Evolutionary conservation across 2,888 invertebrate genomes (phyloP).

Genomic region (Steromphala cineraria): DNA sequence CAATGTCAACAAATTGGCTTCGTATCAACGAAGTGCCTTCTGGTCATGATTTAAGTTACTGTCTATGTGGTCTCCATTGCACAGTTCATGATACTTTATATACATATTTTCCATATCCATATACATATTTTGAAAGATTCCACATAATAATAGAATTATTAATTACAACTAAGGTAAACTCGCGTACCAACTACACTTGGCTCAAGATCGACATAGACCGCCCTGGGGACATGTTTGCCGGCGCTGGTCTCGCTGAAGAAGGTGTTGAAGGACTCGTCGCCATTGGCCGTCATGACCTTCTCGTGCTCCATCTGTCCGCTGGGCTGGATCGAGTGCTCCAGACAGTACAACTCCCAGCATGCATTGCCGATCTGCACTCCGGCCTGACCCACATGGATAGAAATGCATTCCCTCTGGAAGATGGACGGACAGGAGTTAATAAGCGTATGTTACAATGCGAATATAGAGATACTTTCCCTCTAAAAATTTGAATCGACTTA

Average conservation of each 20-base stretch:
- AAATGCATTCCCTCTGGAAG: conserved; percentile 77
- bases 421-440: neutral
- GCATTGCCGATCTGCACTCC: conserved; percentile 74
- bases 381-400: conserved; percentile 78
- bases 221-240: conserved; percentile 86
- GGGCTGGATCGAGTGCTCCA: conserved; percentile 78
- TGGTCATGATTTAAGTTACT: too few species aligned
- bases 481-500: too few species aligned
- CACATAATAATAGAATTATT: neutral
- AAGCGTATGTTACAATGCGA: neutral
- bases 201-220: conserved; percentile 90
- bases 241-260: conserved; percentile 89
- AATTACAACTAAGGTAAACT: too few species aligned
- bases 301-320: conserved; percentile 67
- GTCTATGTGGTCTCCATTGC: too few species aligned
- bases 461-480: neutral
- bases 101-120: too few species aligned
- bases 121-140: too few species aligned
- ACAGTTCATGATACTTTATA: too few species aligned
- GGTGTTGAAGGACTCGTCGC: conserved; percentile 91
- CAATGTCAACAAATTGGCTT: too few species aligned
- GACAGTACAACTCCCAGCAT: conserved; percentile 79
- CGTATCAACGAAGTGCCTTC: too few species aligned
- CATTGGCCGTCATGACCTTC: conserved; percentile 60
- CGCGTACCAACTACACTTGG: conserved; percentile 92